Evolutionary conservation across 2,797 vertebrate genomes (phyloP).

Genomic region (Coendou prehensilis): DNA sequence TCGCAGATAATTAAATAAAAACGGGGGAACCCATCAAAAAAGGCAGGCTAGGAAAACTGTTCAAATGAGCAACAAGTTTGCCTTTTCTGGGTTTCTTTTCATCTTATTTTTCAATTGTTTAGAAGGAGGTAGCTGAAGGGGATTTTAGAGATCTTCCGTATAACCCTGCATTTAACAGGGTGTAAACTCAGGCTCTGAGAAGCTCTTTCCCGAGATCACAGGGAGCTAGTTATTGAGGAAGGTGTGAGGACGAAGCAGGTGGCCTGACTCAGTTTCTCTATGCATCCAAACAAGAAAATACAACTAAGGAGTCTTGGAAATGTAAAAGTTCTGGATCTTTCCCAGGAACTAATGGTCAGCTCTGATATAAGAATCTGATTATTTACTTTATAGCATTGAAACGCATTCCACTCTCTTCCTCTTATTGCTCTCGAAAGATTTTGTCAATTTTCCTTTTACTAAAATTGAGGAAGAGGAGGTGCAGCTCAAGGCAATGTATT

Average conservation of each 20-base stretch:
- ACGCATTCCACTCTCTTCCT: neutral
- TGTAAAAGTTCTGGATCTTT: neutral
- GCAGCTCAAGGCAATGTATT: neutral
- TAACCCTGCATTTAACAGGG: neutral
- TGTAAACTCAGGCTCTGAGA: neutral
- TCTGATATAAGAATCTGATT: neutral
- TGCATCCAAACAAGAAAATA: conserved; percentile 18
- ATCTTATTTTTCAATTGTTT: neutral
- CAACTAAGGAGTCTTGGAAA: conserved; percentile 31
- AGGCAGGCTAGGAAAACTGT: neutral
- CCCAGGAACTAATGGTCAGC: neutral
- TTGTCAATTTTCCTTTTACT: neutral
- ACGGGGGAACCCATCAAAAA: neutral
- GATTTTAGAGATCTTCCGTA: neutral
- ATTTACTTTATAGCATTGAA: neutral
- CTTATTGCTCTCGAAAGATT: neutral
- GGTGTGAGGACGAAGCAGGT: neutral
- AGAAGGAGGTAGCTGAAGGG: neutral
- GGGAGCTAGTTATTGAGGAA: neutral
- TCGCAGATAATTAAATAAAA: neutral
- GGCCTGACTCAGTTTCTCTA: neutral
- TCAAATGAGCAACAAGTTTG: neutral
- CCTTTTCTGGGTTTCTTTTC: neutral
- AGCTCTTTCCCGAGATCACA: neutral
- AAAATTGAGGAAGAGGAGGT: neutral